Base-by-base conservation (phyloP, 2,113 vertebrate genomes). In the Progne subis region DNA sequence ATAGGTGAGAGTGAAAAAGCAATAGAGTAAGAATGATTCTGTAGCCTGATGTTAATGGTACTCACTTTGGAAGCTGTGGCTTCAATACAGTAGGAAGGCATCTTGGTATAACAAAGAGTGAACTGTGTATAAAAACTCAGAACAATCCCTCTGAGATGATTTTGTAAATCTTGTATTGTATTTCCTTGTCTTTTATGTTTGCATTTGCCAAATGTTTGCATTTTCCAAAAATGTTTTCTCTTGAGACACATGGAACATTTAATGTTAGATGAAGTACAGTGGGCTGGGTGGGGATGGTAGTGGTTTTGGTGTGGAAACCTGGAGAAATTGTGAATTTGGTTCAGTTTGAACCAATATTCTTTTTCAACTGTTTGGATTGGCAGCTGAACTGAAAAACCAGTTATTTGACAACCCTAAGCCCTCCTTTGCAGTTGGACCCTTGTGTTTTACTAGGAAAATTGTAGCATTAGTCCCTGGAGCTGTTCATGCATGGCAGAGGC, bases 221-320 rank as follows among this genome's bases (percentile, higher is more conserved):
- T 94, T 92, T 88, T 55, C 43, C 14, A 81, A 63, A 91, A 94
- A 76, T 37, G 12, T 46, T 93, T 92, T 32, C n/a, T 89, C 50
- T 90, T 82, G 53, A 85, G 53, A 53, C 46, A 37, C 32, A 65
- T 24, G 86, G n/a, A 86, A 83, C 14, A 16, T 88, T 94, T 92
- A 12, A 55, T 23, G 9, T 82, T 88, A 76, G 81, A 77, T 0
- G 1, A 80, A 88, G 41, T 72, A 77, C 53, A 88, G 52, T 75
- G 68, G 49, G 14, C 60, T 93, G 82, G 64, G 80, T 90, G 72
- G 86, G 32, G 55, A 55, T 92, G 72, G 88, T 91, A 53, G 44
- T 69, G 65, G 67, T 81, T 96, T 90, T 94, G 55, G 86, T 96
- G 86, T 95, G 90, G 76, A 96, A 93, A 95, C 85, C 90, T 96